Evolutionary conservation across 2,888 invertebrate species (phyloP), one percentile per base, ranked within the genome.

Genomic region (Parapristionchus giblindavisi): DNA sequence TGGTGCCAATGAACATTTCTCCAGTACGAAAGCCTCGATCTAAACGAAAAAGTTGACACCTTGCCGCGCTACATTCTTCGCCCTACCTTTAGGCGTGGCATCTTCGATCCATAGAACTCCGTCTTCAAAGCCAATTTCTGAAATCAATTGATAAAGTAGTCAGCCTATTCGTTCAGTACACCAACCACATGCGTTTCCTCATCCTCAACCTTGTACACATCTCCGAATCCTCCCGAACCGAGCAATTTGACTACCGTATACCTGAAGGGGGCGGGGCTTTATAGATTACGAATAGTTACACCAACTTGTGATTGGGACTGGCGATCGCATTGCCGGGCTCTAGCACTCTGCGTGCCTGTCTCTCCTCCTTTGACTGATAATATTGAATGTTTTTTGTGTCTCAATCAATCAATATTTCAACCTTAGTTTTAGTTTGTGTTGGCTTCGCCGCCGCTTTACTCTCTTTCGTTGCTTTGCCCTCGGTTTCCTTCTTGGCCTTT

Each of bases 211-310:
- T 43, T 40, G 43, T 65, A 65, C 17, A 65, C 63, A 29, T 65
- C 63, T 40, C 63, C 63, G 63, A 65, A 65, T 27, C 63, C 63
- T 40, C 63, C 63, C 43, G 63, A 65, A 43, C 63, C 63, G 4
- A 65, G 63, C 40, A 65, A 21, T 21, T 65, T 65, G 29, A 65
- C 43, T 65, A 65, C 63, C 43, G 63, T 65, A 65, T 65, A 65
- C 27, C 63, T 65, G 43, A 65, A 6, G 21, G 63, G 5, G 43
- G 3, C 14, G 36, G 43, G 8, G 8, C 27, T 65, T 43, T 4
- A 65, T 65, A 11, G 14, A 14, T 21, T 27, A 14, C 11, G 40
- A 14, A 3, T 6, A 43, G 29, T 61, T 27, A 27, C 3, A 29
- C 43, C 21, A 21, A 65, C 63, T 40, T 65, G 43, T 65, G 63